Conservation (phyloP, 1,140 invertebrate genomes). For the Sitophilus oryzae region DNA sequence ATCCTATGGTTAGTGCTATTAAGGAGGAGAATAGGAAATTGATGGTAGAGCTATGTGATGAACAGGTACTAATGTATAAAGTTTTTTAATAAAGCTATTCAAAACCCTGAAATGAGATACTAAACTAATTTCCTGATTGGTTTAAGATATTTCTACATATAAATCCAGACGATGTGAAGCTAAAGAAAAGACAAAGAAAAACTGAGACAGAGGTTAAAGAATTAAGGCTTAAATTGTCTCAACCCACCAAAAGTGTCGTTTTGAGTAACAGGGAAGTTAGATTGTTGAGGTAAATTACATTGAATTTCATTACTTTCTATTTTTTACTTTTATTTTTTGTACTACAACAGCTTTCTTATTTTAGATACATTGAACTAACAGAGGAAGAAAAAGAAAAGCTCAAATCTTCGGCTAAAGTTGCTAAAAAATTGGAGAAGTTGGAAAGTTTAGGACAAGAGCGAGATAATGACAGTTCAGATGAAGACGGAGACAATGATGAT, state of each 20-base stretch:
- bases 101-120: no score
- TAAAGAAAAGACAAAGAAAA: slow-evolving; percentile 80
- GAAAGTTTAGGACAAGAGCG: slow-evolving; percentile 67
- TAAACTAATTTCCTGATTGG: slow-evolving; percentile 1
- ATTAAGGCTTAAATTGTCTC: slow-evolving; percentile 72
- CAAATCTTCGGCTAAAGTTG: slow-evolving; percentile 87
- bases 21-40: slow-evolving; percentile 64
- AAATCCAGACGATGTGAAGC: slow-evolving; percentile 75
- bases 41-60: slow-evolving; percentile 78
- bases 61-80: slow-evolving; percentile 52
- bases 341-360: slow-evolving; percentile 24
- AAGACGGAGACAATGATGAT: slow-evolving; percentile 63
- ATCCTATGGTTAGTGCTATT: slow-evolving; percentile 67
- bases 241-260: slow-evolving; percentile 79
- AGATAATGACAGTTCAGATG: slow-evolving; percentile 34
- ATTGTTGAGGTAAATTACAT: slow-evolving; percentile 59
- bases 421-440: slow-evolving; percentile 85
- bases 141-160: slow-evolving; percentile 65
- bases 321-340: slow-evolving; percentile 6
- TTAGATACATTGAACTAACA: slow-evolving; percentile 81
- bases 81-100: background rate
- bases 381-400: slow-evolving; percentile 89
- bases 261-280: slow-evolving; percentile 88
- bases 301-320: slow-evolving; percentile 1
- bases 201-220: slow-evolving; percentile 86